These are phyloP conservation scores for Epizoanthus rinbou DNA, from an alignment of 92 coral and sea anemone species.

Conservation along the genomic window DNA sequence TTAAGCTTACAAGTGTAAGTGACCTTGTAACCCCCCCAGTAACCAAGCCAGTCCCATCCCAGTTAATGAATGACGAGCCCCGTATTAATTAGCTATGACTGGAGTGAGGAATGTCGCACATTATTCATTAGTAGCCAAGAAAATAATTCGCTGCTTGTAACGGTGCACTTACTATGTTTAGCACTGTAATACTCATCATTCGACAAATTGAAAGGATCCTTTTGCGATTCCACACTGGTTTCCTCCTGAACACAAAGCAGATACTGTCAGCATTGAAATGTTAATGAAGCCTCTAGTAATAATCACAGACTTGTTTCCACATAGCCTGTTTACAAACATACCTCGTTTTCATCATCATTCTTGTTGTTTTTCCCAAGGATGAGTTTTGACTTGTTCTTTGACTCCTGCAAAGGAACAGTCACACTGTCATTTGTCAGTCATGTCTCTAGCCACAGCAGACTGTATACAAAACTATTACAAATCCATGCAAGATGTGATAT, in stretches of 20 bases:
- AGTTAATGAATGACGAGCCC: too few species aligned
- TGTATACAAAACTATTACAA: too few species aligned
- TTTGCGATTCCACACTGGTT: constrained; percentile 50
- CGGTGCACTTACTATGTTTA: constrained; percentile 82
- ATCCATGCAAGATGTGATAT: too few species aligned
- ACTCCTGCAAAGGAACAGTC: constrained; percentile 49
- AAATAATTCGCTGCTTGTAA: not conserved
- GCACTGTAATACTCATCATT: constrained; percentile 93
- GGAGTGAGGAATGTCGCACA: too few species aligned
- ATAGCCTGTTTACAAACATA: not conserved
- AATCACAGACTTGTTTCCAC: not conserved
- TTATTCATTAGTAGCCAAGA: too few species aligned
- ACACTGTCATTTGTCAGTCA: not conserved
- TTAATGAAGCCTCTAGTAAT: too few species aligned
- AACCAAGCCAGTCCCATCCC: too few species aligned
- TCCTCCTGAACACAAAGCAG: constrained; percentile 37
- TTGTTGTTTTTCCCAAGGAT: constrained; percentile 93
- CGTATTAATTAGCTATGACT: not conserved
- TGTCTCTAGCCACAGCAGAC: too few species aligned
- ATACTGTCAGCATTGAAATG: not conserved
- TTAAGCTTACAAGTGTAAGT: too few species aligned
- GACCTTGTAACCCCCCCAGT: too few species aligned
- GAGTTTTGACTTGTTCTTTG: constrained; percentile 88
- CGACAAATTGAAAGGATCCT: constrained; percentile 90
- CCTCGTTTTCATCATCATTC: constrained; percentile 85